phyloP scores from a whole-genome alignment of 2,797 vertebrate genomes.

The Trichosurus vulpecula region DNA sequence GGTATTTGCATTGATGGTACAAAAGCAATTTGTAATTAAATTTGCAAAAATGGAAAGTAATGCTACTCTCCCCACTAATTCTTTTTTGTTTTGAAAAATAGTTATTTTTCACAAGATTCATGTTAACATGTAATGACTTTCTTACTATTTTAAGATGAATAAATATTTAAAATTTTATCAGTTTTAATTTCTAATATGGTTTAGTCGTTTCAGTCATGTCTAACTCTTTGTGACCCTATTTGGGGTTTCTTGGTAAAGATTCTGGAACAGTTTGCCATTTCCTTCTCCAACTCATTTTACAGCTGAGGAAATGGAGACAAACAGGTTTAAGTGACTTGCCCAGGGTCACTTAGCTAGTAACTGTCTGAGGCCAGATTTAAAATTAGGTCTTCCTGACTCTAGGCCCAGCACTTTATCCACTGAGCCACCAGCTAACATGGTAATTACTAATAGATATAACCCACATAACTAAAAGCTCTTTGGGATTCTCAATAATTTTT shows the following conservation, averaged over 20 bases:
- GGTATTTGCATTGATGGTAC: neutral
- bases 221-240: neutral
- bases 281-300: neutral
- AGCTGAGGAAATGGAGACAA: neutral
- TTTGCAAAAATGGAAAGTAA: neutral
- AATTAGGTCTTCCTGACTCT: neutral
- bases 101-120: neutral
- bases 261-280: neutral
- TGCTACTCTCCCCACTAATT: neutral
- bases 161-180: neutral
- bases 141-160: neutral
- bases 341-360: neutral
- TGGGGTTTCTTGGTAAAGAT: neutral
- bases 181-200: too few relatives aligned
- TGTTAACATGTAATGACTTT: neutral
- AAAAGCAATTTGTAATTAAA: neutral
- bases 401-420: neutral
- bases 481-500: neutral
- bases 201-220: too few relatives aligned
- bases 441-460: neutral
- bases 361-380: neutral
- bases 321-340: neutral
- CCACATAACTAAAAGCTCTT: neutral
- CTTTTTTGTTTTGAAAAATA: neutral
- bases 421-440: neutral